These are phyloP conservation scores for Salarias fasciatus DNA, from an alignment of 2,797 vertebrate genomes.

Conservation along the genomic window DNA sequence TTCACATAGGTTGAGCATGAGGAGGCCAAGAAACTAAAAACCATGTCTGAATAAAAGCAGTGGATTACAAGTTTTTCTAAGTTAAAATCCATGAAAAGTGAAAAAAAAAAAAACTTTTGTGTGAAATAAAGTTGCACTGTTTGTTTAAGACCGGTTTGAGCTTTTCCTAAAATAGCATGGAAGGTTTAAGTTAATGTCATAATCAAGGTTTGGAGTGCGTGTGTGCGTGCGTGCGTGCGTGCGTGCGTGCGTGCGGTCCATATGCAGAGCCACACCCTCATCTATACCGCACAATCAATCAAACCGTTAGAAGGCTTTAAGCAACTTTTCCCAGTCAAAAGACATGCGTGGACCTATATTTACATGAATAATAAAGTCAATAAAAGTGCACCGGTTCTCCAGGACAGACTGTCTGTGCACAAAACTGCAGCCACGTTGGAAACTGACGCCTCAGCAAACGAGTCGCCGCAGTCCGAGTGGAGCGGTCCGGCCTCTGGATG, in stretches of 20 bases:
- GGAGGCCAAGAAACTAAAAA: neutral
- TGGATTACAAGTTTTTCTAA: neutral
- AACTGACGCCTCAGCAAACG: constrained; percentile 38
- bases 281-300: constrained; percentile 18
- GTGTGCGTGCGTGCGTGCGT: too few relatives aligned
- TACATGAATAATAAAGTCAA: neutral
- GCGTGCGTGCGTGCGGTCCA: neutral
- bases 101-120: too few relatives aligned
- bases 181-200: constrained; percentile 45
- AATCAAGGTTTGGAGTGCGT: constrained; percentile 38
- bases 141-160: constrained; percentile 41
- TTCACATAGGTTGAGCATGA: constrained; percentile 9
- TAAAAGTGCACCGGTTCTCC: neutral
- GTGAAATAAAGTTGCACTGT: constrained; percentile 19
- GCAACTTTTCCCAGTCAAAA: neutral
- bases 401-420: neutral
- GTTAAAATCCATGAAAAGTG: too few relatives aligned
- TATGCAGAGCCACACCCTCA: constrained; percentile 59
- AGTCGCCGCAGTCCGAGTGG: neutral
- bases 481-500: too few relatives aligned
- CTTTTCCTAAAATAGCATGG: constrained; percentile 69
- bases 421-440: neutral
- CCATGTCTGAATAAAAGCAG: neutral
- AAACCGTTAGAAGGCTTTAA: neutral
- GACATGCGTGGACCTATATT: neutral